These are phyloP conservation scores for Ophioninae sp. DNA, from an alignment of 2,888 invertebrate species.

Conservation along the genomic window DNA sequence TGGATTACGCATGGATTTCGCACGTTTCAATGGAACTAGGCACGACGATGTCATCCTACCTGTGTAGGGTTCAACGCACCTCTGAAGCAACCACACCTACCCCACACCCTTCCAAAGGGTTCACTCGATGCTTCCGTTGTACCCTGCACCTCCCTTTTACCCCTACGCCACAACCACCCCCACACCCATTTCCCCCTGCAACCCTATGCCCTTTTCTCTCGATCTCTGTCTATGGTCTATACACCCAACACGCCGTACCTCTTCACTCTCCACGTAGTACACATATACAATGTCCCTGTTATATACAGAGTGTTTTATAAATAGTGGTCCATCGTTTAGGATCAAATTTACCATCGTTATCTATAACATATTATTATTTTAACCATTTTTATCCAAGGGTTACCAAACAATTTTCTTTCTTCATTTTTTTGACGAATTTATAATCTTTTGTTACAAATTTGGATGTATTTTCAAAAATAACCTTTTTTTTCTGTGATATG, in stretches of 20 bases:
- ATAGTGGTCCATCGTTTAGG: too few relatives aligned
- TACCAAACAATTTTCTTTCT: too few relatives aligned
- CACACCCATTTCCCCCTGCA: slow-evolving; percentile 11
- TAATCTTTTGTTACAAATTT: too few relatives aligned
- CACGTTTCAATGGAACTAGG: slow-evolving; percentile 79
- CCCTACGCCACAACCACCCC: slow-evolving; percentile 60
- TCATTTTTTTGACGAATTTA: too few relatives aligned
- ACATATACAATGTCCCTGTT: slow-evolving; percentile 24
- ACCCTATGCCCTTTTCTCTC: neutral
- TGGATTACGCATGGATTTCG: slow-evolving; percentile 78
- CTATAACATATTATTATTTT: too few relatives aligned
- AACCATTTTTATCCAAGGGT: too few relatives aligned
- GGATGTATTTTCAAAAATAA: too few relatives aligned
- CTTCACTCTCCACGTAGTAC: slow-evolving; percentile 55
- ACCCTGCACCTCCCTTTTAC: slow-evolving; percentile 59
- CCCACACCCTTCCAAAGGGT: slow-evolving; percentile 74
- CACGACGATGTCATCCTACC: slow-evolving; percentile 79
- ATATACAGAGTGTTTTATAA: too few relatives aligned
- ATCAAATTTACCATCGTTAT: too few relatives aligned
- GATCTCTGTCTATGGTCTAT: slow-evolving; percentile 61
- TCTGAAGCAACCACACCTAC: slow-evolving; percentile 80
- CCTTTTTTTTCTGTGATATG: too few relatives aligned
- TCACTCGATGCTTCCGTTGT: slow-evolving; percentile 72
- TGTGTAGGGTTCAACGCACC: slow-evolving; percentile 80
- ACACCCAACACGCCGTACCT: slow-evolving; percentile 68